These are phyloP conservation scores for Notocelia uddmanniana DNA, from an alignment of 2,888 invertebrate genomes.

Conservation along the genomic window DNA sequence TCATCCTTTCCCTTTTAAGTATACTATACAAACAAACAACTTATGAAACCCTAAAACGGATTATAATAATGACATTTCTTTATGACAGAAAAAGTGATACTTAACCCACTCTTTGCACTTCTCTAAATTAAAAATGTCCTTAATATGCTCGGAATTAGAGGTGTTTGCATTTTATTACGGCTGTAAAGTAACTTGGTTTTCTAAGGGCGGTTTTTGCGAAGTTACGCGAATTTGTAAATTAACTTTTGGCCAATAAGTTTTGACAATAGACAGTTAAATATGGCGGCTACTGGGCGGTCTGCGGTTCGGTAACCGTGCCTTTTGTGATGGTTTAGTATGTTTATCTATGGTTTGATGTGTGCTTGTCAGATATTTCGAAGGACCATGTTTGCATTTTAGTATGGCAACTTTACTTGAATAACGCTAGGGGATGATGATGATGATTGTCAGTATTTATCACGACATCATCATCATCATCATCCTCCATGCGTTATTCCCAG, in stretches of 20 bases:
- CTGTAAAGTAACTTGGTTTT: not conserved
- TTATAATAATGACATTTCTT: conserved; percentile 76
- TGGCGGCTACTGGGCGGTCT: conserved; percentile 79
- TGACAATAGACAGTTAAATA: conserved; percentile 66
- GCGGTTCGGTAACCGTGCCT: not conserved
- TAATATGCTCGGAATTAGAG: not conserved
- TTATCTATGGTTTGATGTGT: not conserved
- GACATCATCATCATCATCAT: too few species aligned
- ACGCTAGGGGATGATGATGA: too few species aligned
- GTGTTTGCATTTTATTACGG: not conserved
- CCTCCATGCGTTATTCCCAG: too few species aligned
- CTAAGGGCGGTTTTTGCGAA: conserved; percentile 18
- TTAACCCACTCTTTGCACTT: conserved; percentile 35
- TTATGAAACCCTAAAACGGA: conserved; percentile 66
- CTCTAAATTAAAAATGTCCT: not conserved
- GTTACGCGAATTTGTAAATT: conserved; percentile 60
- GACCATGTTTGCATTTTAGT: too few species aligned
- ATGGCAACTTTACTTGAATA: too few species aligned
- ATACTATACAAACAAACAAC: conserved; percentile 61
- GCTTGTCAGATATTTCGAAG: too few species aligned
- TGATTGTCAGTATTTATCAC: too few species aligned
- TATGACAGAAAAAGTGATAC: conserved; percentile 55
- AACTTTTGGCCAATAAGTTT: conserved; percentile 74
- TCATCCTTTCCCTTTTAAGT: conserved; percentile 49
- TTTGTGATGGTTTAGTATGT: not conserved